Percentiles rank a stretch among this genome's conserved stretches.
These are phyloP conservation scores for Schizaphis graminum DNA, from an alignment of 2,888 invertebrate species.

Conservation along the genomic window DNA sequence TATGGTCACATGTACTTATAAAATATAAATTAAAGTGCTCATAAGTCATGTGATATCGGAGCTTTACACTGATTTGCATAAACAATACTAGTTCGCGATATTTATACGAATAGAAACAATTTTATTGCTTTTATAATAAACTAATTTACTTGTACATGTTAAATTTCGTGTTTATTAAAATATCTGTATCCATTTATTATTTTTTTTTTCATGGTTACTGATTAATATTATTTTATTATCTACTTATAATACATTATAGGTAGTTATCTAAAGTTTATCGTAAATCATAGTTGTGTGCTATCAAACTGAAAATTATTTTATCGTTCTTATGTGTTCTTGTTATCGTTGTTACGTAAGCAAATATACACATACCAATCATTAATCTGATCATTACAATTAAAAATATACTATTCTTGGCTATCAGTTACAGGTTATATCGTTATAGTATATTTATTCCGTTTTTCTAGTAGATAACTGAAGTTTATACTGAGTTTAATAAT, in stretches of 20 bases:
- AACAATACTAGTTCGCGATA: background rate
- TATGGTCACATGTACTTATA: background rate
- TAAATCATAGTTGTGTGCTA: background rate
- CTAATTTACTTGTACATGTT: background rate
- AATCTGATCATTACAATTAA: background rate
- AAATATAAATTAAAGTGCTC: background rate
- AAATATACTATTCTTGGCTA: background rate
- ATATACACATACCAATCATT: background rate
- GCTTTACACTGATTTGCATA: background rate
- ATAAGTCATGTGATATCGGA: background rate
- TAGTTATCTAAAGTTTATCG: slow-evolving; percentile 1
- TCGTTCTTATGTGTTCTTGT: background rate
- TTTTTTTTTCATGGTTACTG: background rate
- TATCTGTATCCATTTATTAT: background rate
- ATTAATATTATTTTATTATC: background rate
- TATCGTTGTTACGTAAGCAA: background rate
- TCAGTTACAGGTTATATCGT: background rate
- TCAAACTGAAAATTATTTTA: background rate
- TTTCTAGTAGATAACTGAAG: background rate
- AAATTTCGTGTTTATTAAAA: background rate
- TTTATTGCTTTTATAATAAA: background rate
- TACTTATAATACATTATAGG: background rate
- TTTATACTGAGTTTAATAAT: background rate
- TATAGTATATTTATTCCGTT: background rate
- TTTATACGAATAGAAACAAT: background rate